Conservation (phyloP, 1,140 invertebrate species). For the Tetraneura akinire region DNA sequence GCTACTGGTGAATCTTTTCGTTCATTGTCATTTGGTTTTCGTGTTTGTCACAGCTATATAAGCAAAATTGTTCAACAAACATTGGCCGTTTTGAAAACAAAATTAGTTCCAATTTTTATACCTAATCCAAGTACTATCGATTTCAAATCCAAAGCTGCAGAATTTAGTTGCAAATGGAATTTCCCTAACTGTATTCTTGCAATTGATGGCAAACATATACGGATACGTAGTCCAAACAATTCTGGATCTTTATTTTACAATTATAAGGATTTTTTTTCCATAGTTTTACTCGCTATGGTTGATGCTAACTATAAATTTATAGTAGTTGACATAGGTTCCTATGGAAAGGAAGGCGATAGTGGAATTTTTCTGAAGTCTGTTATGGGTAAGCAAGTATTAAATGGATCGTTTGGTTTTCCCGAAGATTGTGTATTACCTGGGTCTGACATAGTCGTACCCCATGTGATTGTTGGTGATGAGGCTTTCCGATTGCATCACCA, state of each 20-base stretch:
- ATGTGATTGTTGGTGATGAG: slow-evolving; percentile 56
- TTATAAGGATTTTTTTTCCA: slow-evolving; percentile 60
- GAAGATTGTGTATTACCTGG: slow-evolving; percentile 54
- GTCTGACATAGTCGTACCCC: slow-evolving; percentile 55
- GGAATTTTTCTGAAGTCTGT: slow-evolving; percentile 51
- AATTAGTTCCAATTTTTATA: slow-evolving; percentile 17
- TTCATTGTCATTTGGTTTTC: not conserved
- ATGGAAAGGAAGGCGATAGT: slow-evolving; percentile 59
- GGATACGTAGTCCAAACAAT: slow-evolving; percentile 57
- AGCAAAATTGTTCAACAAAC: not conserved
- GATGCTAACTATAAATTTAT: too few relatives aligned
- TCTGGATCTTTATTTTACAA: slow-evolving; percentile 59
- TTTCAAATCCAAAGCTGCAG: slow-evolving; percentile 52
- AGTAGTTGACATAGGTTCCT: slow-evolving; percentile 59
- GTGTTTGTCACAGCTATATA: not conserved
- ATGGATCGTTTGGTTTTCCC: slow-evolving; percentile 56
- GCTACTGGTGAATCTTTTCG: slow-evolving; percentile 7
- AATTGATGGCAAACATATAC: slow-evolving; percentile 60
- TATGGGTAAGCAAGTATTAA: slow-evolving; percentile 53
- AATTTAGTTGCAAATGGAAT: slow-evolving; percentile 54
- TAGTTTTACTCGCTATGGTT: slow-evolving; percentile 57
- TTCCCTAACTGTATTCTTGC: slow-evolving; percentile 58
- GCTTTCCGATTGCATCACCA: slow-evolving; percentile 58
- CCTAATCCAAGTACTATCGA: slow-evolving; percentile 32
- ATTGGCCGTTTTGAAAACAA: not conserved